A percentile compares a stretch with the other conserved stretches of the same genome.
phyloP scores from a whole-genome alignment of 2,797 vertebrate genomes.

The Betta splendens region DNA sequence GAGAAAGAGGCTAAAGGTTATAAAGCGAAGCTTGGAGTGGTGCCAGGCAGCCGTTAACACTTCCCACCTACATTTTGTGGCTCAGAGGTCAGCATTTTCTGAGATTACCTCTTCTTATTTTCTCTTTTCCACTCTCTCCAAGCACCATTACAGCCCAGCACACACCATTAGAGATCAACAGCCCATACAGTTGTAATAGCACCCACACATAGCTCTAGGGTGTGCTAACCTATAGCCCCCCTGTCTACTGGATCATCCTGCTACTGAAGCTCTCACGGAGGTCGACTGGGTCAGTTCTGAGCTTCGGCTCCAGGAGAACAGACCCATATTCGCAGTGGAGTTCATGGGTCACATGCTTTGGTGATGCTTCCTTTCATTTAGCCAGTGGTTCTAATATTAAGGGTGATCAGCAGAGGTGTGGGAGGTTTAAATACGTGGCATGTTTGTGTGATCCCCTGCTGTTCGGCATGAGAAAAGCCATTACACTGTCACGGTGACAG shows the following conservation, averaged over 20 bases:
- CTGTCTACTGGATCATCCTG: slow-evolving; percentile 39
- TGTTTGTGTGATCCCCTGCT: no score
- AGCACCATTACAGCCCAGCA: slow-evolving; percentile 72
- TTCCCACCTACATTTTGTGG: slow-evolving; percentile 67
- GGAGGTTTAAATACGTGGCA: no score
- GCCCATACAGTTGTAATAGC: slow-evolving; percentile 69
- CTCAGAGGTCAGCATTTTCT: slow-evolving; percentile 79
- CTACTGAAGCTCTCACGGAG: slow-evolving; percentile 49
- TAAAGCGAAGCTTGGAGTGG: slow-evolving; percentile 36
- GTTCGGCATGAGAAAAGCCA: background rate
- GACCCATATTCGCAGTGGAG: slow-evolving; percentile 20
- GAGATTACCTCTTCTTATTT: slow-evolving; percentile 76
- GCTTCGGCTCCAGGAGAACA: slow-evolving; percentile 20
- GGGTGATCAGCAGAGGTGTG: no score
- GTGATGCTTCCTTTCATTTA: no score
- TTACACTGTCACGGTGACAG: slow-evolving; percentile 28
- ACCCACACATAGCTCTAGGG: slow-evolving; percentile 68
- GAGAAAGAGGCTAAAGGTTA: slow-evolving; percentile 64
- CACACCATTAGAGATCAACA: slow-evolving; percentile 78
- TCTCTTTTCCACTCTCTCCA: slow-evolving; percentile 63
- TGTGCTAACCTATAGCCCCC: slow-evolving; percentile 59
- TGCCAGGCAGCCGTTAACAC: slow-evolving; percentile 69
- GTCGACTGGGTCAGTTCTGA: slow-evolving; percentile 67
- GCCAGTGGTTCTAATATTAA: no score
- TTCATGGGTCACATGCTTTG: no score